Base-by-base conservation (phyloP, 1,140 invertebrate genomes). In the Drosophila ironensis region DNA sequence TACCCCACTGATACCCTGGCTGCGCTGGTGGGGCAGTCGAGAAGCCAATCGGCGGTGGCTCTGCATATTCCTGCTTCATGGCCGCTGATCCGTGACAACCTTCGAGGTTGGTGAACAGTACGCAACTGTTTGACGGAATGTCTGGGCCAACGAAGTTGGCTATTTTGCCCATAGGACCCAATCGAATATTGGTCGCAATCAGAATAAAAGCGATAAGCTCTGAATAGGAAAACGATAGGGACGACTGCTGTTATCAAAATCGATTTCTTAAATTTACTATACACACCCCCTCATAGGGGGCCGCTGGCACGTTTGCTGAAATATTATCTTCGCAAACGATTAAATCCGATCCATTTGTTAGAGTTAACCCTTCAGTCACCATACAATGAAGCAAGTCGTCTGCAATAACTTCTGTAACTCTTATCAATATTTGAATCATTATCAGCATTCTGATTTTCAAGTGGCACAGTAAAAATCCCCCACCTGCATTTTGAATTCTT, bases 161-260 rank as follows among this genome's bases (percentile, higher is more conserved):
- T 17, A 38, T 61, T 63, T 28, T 35, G 24, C 35, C n/a, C n/a
- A 60, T 24, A 12, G 30, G 41, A 24, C 30, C 11, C n/a, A n/a
- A n/a, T n/a, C n/a, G n/a, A n/a, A 33, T 33, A 12, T 33, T 14
- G 30, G 30, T 12, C 11, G 14, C 38, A 60, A 22, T 37, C 28
- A 63, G 24, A 28, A 24, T 63, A 5, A 59, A n/a, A 5, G 30
- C 11, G 60, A 64, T 64, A 63, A 48, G 25, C 19, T n/a, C n/a
- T n/a, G n/a, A n/a, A n/a, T n/a, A n/a, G n/a, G n/a, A n/a, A n/a
- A n/a, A n/a, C n/a, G n/a, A n/a, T n/a, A n/a, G n/a, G n/a, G n/a
- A 22, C 14, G 11, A 14, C 12, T 17, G 3, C 2, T 3, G 28
- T 63, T 63, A 63, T 63, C 60, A 4, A 9, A 30, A 4, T n/a